A percentile compares a stretch with the other conserved stretches of the same genome.
Evolutionary conservation across 2,888 invertebrate genomes (phyloP).

Genomic region (Suillia variegata): DNA sequence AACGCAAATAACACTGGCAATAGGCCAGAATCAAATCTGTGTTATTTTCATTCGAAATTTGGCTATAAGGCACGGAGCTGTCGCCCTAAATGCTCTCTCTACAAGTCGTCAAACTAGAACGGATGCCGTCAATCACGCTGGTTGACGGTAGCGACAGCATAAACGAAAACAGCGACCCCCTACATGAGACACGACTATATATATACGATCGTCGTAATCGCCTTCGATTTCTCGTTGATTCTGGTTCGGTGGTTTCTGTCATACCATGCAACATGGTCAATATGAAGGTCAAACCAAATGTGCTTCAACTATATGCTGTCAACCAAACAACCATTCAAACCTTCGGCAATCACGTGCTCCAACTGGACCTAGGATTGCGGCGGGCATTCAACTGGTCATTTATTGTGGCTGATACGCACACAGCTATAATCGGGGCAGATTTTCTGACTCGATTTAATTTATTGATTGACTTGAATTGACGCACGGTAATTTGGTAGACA

Average conservation of each 20-base stretch:
- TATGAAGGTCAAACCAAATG: slow-evolving; percentile 7
- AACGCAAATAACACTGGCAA: too few species aligned
- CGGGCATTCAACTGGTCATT: slow-evolving; percentile 31
- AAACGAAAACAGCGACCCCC: too few species aligned
- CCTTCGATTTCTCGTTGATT: slow-evolving; percentile 28
- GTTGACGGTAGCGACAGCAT: too few species aligned
- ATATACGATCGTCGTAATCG: slow-evolving; percentile 14
- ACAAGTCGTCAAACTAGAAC: slow-evolving; percentile 19
- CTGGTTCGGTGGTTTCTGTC: slow-evolving; percentile 29
- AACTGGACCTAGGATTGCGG: slow-evolving; percentile 29
- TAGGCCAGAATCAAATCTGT: too few species aligned
- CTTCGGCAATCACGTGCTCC: slow-evolving; percentile 19
- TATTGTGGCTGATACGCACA: slow-evolving; percentile 28
- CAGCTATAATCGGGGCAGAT: slow-evolving; percentile 31
- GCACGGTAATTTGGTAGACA: too few species aligned
- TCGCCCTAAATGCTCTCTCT: too few species aligned
- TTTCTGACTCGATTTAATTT: slow-evolving; percentile 22
- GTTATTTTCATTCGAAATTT: too few species aligned
- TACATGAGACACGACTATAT: too few species aligned
- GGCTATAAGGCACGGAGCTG: too few species aligned
- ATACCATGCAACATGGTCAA: slow-evolving; percentile 25
- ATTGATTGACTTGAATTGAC: too few species aligned
- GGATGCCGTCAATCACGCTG: too few species aligned
- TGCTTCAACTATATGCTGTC: slow-evolving; percentile 28
- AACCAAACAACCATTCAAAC: slow-evolving; percentile 28